Evolutionary conservation across 2,113 vertebrate species (phyloP).

Genomic region (Cricetomys ansorgei): DNA sequence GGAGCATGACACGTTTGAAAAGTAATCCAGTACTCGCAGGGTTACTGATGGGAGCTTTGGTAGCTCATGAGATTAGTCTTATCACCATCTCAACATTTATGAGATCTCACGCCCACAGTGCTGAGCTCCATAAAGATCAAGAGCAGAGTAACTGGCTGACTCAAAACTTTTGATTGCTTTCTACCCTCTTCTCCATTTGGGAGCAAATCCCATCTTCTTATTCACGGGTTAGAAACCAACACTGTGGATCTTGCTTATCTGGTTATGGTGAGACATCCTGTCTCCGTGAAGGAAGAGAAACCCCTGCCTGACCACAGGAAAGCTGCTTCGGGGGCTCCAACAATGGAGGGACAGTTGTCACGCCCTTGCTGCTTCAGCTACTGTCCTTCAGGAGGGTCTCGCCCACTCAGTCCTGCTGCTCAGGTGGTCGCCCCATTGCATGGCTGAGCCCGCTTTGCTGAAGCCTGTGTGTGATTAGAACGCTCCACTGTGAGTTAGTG

Average conservation of each 20-base stretch:
- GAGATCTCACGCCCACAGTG: background rate
- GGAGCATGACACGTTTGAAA: background rate
- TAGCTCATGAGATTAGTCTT: background rate
- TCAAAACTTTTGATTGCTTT: background rate
- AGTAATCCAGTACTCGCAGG: background rate
- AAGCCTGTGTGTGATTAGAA: background rate
- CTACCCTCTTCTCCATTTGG: background rate
- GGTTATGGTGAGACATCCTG: background rate
- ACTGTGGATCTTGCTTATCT: background rate
- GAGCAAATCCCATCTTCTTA: background rate
- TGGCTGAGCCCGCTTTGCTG: background rate
- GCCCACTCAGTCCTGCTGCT: background rate
- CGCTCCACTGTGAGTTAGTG: background rate
- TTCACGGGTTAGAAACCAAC: background rate
- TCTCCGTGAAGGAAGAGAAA: background rate
- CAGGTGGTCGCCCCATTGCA: background rate
- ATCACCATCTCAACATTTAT: background rate
- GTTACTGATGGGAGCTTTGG: background rate
- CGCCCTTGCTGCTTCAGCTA: background rate
- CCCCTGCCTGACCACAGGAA: background rate
- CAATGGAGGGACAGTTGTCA: no score
- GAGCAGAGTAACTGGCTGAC: background rate
- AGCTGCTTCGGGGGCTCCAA: background rate
- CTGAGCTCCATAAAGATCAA: background rate
- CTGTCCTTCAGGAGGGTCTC: background rate